A percentile compares a stretch with the other conserved stretches of the same genome.
These are phyloP conservation scores for Pseudolaguvia tuberculata DNA, from an alignment of 2,113 vertebrate genomes.

Conservation along the genomic window DNA sequence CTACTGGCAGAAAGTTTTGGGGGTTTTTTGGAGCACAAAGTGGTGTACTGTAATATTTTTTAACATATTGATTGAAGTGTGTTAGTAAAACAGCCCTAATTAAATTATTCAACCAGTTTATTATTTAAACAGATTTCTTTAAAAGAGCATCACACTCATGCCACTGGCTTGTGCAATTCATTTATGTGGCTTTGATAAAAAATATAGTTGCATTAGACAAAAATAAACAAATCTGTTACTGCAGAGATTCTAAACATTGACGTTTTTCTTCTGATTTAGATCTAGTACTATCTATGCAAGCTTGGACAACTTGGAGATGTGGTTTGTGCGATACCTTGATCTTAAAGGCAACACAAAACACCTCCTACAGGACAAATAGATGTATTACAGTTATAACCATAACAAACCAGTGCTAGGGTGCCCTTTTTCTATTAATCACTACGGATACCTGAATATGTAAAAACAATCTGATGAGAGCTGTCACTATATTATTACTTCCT, in stretches of 20 bases:
- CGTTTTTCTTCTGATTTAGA: constrained; percentile 17
- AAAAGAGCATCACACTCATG: not conserved
- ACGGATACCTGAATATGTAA: not conserved
- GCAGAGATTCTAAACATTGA: too few relatives aligned
- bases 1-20: too few relatives aligned
- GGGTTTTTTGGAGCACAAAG: too few relatives aligned
- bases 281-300: constrained; percentile 47
- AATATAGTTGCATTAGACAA: too few relatives aligned
- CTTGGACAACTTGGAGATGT: constrained; percentile 43
- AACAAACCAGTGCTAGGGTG: not conserved
- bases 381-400: not conserved
- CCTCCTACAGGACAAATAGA: not conserved
- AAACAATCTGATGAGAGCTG: not conserved
- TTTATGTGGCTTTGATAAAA: constrained; percentile 1
- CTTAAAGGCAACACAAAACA: not conserved
- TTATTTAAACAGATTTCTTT: not conserved
- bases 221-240: not conserved
- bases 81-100: not conserved
- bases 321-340: constrained; percentile 17
- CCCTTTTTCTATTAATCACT: not conserved
- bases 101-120: not conserved
- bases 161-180: constrained; percentile 37
- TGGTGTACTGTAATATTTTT: not conserved
- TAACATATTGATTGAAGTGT: not conserved
- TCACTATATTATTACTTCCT: not conserved